Evolutionary conservation across 2,113 vertebrate species (phyloP).

Genomic region (Erythrocercus mccallii): DNA sequence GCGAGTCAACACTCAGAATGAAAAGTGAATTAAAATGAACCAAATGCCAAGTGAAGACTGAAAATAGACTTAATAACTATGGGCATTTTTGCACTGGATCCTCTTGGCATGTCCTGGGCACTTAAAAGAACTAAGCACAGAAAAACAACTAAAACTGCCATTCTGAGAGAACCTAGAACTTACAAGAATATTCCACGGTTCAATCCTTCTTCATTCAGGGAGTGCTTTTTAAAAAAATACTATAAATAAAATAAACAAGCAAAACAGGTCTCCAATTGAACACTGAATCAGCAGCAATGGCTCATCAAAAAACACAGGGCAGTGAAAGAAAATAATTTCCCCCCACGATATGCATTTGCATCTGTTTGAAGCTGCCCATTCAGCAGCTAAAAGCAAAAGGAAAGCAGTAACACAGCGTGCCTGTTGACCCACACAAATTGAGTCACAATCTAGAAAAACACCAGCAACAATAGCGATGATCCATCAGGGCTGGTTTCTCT

Average conservation of each 20-base stretch:
- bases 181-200: constrained; percentile 11
- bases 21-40: neutral
- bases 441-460: constrained; percentile 77
- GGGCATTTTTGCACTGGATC: neutral
- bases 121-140: neutral
- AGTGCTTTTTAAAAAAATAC: neutral
- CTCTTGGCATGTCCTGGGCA: neutral
- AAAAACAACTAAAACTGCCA: neutral
- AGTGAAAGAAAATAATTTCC: constrained; percentile 54
- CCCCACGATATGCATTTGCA: constrained; percentile 45
- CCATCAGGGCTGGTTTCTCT: neutral
- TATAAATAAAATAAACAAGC: constrained; percentile 13
- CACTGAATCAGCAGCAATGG: constrained; percentile 21
- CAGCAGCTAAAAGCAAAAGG: constrained; percentile 67
- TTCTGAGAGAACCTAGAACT: neutral
- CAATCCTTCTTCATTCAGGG: neutral
- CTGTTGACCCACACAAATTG: constrained; percentile 68
- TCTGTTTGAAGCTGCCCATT: constrained; percentile 67
- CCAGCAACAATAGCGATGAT: constrained; percentile 63
- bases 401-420: constrained; percentile 70
- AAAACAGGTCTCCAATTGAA: neutral
- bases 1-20: neutral
- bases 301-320: constrained; percentile 29
- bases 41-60: neutral
- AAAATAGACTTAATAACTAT: neutral